These are phyloP conservation scores for Enteromius argenteus DNA, from an alignment of 2,797 vertebrate genomes.

Conservation along the genomic window DNA sequence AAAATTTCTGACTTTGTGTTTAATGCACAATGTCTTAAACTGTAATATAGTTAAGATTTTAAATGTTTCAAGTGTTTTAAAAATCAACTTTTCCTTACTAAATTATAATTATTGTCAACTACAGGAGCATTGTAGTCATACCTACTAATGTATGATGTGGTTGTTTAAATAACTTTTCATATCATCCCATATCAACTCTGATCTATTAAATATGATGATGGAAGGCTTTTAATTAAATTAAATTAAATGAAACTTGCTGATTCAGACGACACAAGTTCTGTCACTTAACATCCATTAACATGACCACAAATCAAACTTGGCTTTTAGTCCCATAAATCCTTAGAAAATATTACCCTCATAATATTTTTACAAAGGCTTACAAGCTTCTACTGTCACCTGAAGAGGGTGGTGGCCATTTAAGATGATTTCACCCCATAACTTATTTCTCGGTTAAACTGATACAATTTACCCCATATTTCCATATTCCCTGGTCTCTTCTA, in stretches of 20 bases:
- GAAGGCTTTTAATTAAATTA: conserved; percentile 9
- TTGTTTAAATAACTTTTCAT: background rate
- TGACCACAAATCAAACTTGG: conserved; percentile 3
- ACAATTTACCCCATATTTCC: background rate
- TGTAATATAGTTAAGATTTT: background rate
- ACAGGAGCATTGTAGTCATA: background rate
- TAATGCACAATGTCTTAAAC: background rate
- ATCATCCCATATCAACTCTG: background rate
- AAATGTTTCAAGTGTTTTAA: background rate
- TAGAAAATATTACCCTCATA: conserved; percentile 1
- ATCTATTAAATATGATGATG: background rate
- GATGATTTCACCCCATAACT: background rate
- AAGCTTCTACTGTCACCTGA: conserved; percentile 11
- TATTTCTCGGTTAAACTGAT: background rate
- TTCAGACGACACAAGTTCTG: background rate
- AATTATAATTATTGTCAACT: background rate
- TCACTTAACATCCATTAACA: conserved; percentile 26
- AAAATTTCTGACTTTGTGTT: background rate
- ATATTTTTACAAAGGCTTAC: conserved; percentile 6
- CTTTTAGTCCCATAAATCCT: conserved; percentile 11
- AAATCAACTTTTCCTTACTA: background rate
- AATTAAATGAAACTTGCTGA: conserved; percentile 20
- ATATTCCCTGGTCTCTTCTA: background rate
- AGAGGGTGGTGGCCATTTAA: conserved; percentile 4
- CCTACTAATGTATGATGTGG: background rate